phyloP scores from a whole-genome alignment of 2,113 vertebrate species.

The Halcyon malimbica region DNA sequence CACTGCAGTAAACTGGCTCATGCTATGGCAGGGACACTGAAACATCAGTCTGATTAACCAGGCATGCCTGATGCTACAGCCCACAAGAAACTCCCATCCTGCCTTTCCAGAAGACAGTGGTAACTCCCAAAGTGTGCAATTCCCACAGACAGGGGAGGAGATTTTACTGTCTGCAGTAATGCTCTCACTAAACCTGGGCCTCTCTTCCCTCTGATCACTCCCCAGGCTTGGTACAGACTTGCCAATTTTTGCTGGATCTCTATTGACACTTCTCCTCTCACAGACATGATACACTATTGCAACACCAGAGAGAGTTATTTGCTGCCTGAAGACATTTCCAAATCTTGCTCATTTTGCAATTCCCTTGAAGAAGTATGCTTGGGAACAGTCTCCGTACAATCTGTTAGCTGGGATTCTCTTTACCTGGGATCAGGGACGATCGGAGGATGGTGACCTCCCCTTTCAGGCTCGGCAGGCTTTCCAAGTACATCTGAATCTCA shows the following conservation, averaged over 20 bases:
- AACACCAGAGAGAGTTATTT: not conserved
- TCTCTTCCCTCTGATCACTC: not conserved
- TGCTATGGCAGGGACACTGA: not conserved
- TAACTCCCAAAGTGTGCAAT: not conserved
- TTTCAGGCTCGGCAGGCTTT: conserved; percentile 79
- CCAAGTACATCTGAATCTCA: conserved; percentile 80
- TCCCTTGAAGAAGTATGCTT: not conserved
- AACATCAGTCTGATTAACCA: not conserved
- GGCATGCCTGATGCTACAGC: not conserved
- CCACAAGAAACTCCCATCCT: not conserved
- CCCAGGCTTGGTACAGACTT: not conserved
- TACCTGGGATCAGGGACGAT: conserved; percentile 90
- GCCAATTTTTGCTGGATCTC: not conserved
- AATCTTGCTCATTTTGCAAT: not conserved
- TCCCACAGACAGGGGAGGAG: not conserved
- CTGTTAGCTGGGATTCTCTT: not conserved
- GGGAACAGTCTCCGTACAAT: not conserved
- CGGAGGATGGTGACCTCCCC: conserved; percentile 80
- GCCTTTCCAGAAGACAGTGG: not conserved
- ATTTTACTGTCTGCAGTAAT: not conserved
- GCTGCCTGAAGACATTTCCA: not conserved
- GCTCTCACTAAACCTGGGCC: not conserved
- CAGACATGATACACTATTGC: not conserved
- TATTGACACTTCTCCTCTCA: not conserved
- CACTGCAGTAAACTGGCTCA: not conserved